Percentiles rank a stretch among this genome's conserved stretches.
Conservation (phyloP, 2,888 invertebrate genomes). For the Ceriagrion tenellum region DNA sequence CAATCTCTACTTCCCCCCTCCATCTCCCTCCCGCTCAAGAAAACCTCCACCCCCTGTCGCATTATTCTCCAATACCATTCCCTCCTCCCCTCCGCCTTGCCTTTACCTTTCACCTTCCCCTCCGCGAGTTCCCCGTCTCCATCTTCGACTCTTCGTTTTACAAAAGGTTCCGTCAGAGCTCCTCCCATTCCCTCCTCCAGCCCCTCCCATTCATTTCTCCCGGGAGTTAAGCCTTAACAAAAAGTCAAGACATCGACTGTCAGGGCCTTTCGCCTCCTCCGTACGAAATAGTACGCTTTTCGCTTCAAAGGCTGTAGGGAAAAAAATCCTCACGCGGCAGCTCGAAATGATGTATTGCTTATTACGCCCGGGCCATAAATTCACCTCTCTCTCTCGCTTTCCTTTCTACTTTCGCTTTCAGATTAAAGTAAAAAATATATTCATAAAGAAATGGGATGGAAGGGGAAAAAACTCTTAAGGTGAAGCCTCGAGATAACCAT, state of each 20-base stretch:
- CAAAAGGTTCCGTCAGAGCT: not conserved
- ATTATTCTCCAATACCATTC: not conserved
- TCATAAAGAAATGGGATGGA: too few relatives aligned
- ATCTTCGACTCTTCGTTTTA: not conserved
- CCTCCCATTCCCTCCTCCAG: not conserved
- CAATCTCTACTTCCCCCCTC: not conserved
- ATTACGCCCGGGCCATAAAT: not conserved
- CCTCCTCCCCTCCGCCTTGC: not conserved
- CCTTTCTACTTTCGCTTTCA: not conserved
- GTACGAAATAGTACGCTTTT: not conserved
- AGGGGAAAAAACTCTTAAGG: not conserved
- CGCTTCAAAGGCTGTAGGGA: not conserved
- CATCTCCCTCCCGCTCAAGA: not conserved
- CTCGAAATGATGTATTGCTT: conserved; percentile 15
- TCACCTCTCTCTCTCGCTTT: not conserved
- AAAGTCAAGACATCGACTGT: conserved; percentile 32
- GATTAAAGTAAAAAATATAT: not conserved
- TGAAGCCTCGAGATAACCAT: not conserved
- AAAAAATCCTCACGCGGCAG: not conserved
- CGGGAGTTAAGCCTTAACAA: not conserved
- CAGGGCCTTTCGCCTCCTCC: not conserved
- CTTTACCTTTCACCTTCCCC: not conserved
- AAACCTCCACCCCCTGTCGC: not conserved
- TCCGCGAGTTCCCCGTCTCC: not conserved
- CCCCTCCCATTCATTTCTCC: not conserved